These are phyloP conservation scores for Tyrophagus putrescentiae DNA, from an alignment of 1,140 invertebrate species.

Conservation along the genomic window DNA sequence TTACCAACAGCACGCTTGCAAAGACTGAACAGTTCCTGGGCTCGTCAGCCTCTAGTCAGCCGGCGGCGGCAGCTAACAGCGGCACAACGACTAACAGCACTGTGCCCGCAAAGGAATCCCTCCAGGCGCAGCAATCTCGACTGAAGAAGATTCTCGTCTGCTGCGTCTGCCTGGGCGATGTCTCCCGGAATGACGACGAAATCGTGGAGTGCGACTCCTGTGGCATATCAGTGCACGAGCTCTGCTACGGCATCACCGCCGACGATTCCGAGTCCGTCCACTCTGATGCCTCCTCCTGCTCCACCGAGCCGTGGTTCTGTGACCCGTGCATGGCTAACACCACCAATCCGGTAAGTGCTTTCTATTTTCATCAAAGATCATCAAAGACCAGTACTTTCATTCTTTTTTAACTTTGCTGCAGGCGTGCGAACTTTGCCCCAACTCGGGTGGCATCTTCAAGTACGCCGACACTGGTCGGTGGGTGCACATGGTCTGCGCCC, in stretches of 20 bases:
- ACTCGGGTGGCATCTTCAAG: slow-evolving; percentile 75
- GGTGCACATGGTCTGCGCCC: slow-evolving; percentile 91
- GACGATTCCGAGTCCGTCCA: slow-evolving; percentile 67
- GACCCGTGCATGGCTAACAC: slow-evolving; percentile 84
- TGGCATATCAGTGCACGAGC: slow-evolving; percentile 88
- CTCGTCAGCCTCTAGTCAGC: slow-evolving; percentile 5
- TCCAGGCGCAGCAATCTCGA: background rate
- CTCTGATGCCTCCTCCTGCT: slow-evolving; percentile 72
- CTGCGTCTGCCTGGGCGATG: slow-evolving; percentile 76
- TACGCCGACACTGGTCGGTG: slow-evolving; percentile 81
- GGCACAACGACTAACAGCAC: no score
- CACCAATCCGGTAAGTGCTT: slow-evolving; percentile 46
- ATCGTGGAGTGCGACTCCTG: slow-evolving; percentile 93
- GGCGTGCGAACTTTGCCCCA: slow-evolving; percentile 39
- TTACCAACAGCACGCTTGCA: background rate
- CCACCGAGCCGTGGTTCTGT: slow-evolving; percentile 95
- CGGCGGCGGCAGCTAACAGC: no score
- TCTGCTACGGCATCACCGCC: slow-evolving; percentile 74
- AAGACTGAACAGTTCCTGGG: background rate
- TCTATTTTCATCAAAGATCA: slow-evolving; percentile 17
- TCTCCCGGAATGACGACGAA: slow-evolving; percentile 70
- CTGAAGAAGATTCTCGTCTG: slow-evolving; percentile 52
- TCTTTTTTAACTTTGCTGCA: background rate
- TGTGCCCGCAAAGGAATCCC: background rate
- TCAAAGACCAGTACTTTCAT: background rate